These are phyloP conservation scores for Mirounga angustirostris DNA, from an alignment of 2,113 vertebrate species.

Conservation along the genomic window DNA sequence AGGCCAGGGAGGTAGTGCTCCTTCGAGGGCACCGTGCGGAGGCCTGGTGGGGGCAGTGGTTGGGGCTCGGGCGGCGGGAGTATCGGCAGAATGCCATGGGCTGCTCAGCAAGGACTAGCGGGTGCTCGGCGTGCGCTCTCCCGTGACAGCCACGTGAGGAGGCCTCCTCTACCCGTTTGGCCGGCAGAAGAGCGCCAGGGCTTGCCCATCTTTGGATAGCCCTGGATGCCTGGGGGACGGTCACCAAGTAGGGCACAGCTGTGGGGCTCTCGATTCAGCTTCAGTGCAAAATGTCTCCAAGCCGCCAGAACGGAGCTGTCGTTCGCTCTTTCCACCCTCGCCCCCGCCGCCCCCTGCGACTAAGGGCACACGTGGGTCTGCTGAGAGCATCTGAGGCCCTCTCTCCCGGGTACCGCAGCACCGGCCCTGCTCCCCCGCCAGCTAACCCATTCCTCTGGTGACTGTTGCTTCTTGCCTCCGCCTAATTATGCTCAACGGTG, in stretches of 20 bases:
- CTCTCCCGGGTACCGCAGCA: too few relatives aligned
- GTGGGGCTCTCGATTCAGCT: accelerated
- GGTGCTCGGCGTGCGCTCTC: accelerated
- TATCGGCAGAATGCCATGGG: accelerated
- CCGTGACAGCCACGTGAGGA: accelerated
- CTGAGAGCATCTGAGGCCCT: neutral
- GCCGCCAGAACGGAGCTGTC: accelerated
- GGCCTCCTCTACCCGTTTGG: neutral
- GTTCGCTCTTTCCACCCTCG: accelerated
- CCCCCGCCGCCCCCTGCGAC: accelerated
- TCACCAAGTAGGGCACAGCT: too few relatives aligned
- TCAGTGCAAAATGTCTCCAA: accelerated
- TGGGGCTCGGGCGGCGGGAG: accelerated
- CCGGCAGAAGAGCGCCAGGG: too few relatives aligned
- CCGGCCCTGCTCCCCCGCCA: neutral
- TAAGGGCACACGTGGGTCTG: accelerated
- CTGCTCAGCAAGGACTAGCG: too few relatives aligned
- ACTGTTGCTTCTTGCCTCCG: neutral
- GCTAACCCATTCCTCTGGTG: accelerated
- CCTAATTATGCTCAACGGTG: neutral
- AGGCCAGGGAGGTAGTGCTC: neutral
- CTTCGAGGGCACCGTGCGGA: accelerated
- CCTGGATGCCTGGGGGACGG: accelerated
- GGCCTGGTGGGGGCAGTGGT: too few relatives aligned
- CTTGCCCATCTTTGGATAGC: accelerated